Evolutionary conservation across 1,140 invertebrate species (phyloP).

Genomic region (Grapholita molesta): DNA sequence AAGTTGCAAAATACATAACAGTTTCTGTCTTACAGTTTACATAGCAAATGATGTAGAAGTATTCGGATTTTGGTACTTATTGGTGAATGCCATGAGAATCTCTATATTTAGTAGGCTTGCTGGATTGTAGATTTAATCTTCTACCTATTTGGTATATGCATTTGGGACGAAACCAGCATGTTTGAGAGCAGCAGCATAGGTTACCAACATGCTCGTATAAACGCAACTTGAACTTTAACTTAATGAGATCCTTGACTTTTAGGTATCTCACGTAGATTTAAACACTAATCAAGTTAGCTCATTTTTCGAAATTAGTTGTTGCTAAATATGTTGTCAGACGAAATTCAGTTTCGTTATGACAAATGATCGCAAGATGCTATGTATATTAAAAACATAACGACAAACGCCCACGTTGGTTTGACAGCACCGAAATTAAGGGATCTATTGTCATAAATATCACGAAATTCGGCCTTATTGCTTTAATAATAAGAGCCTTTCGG

Average conservation of each 20-base stretch:
- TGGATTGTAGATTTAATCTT: neutral
- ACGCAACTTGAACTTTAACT: conserved; percentile 2
- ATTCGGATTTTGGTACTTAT: too few species aligned
- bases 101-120: neutral
- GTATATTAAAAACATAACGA: neutral
- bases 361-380: neutral
- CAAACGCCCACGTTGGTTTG: neutral
- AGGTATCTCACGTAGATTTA: neutral
- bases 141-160: neutral
- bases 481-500: neutral
- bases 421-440: conserved; percentile 3
- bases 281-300: neutral
- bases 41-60: too few species aligned
- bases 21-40: too few species aligned
- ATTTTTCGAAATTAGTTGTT: neutral
- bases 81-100: too few species aligned
- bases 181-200: neutral
- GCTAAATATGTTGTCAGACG: neutral
- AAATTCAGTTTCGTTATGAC: neutral
- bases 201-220: neutral
- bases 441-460: neutral
- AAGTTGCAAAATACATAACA: too few species aligned
- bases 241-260: conserved; percentile 16
- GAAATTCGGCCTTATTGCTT: neutral
- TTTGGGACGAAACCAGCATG: neutral